phyloP scores from a whole-genome alignment of 2,113 vertebrate species.

The Leuciscus idus region DNA sequence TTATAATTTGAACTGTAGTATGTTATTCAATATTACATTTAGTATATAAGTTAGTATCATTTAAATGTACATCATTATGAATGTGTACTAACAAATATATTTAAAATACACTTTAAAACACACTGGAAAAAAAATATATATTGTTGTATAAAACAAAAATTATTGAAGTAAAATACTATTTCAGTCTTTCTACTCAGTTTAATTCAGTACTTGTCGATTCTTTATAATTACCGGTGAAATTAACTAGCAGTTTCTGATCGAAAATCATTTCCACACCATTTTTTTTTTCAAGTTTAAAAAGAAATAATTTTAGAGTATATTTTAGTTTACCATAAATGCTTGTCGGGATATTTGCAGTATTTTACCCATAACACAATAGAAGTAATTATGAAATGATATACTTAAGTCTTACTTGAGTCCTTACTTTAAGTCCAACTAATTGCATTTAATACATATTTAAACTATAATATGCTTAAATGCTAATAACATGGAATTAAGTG shows the following conservation, averaged over 20 bases:
- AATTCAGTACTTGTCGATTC: too few species aligned
- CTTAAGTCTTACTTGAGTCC: neutral
- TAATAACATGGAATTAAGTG: neutral
- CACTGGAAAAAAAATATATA: too few species aligned
- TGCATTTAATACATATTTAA: neutral
- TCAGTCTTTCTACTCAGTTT: too few species aligned
- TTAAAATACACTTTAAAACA: neutral
- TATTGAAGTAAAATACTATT: too few species aligned
- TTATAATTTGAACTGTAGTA: neutral
- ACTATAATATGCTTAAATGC: neutral
- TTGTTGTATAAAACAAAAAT: too few species aligned
- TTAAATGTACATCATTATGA: neutral
- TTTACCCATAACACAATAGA: neutral
- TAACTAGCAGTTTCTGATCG: too few species aligned
- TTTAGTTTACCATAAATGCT: neutral
- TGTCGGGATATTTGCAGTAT: neutral
- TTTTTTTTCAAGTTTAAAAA: neutral
- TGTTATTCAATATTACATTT: neutral
- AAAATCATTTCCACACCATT: too few species aligned
- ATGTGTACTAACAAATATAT: neutral
- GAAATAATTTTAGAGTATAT: neutral
- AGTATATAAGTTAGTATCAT: neutral
- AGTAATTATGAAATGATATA: neutral
- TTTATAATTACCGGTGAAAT: too few species aligned
- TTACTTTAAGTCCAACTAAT: neutral